Conservation (phyloP, 2,888 invertebrate genomes). For the Ennomos quercinarius region DNA sequence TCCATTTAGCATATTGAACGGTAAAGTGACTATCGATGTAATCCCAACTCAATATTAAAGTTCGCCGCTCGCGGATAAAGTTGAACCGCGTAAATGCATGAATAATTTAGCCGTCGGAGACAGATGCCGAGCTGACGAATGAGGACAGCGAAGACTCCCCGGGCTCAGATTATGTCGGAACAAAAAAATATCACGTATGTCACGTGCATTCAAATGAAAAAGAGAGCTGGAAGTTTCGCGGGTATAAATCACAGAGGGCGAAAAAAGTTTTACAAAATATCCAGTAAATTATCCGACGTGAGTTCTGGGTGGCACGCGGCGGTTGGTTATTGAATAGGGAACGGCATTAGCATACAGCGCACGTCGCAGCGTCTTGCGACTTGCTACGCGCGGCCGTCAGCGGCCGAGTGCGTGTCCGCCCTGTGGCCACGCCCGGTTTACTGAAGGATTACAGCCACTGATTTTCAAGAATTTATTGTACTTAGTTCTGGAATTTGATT, state of each 20-base stretch:
- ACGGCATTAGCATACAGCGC: slow-evolving; percentile 81
- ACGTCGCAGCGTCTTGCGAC: slow-evolving; percentile 76
- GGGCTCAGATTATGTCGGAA: slow-evolving; percentile 77
- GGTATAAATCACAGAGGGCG: slow-evolving; percentile 84
- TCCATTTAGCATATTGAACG: slow-evolving; percentile 71
- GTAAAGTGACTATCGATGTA: slow-evolving; percentile 76
- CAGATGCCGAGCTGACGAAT: slow-evolving; percentile 78
- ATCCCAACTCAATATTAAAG: slow-evolving; percentile 75
- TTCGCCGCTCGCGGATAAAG: slow-evolving; percentile 67
- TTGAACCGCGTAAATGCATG: slow-evolving; percentile 80
- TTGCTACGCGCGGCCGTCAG: slow-evolving; percentile 48
- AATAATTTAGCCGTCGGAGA: slow-evolving; percentile 80
- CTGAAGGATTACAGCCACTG: slow-evolving; percentile 8
- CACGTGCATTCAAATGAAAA: slow-evolving; percentile 85
- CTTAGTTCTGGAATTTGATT: too few species aligned
- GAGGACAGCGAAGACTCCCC: slow-evolving; percentile 71
- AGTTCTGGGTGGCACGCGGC: slow-evolving; percentile 83
- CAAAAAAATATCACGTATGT: slow-evolving; percentile 84
- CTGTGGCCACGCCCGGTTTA: slow-evolving; percentile 14
- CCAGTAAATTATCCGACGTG: slow-evolving; percentile 86
- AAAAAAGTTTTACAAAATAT: slow-evolving; percentile 86
- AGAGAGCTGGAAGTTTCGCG: slow-evolving; percentile 83
- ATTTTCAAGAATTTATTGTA: slow-evolving; percentile 3
- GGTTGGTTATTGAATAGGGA: slow-evolving; percentile 85
- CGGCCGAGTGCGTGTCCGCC: slow-evolving; percentile 41